A percentile compares a stretch with the other conserved stretches of the same genome.
Conservation (phyloP, 2,888 invertebrate genomes). For the Tetanocera ferruginea region DNA sequence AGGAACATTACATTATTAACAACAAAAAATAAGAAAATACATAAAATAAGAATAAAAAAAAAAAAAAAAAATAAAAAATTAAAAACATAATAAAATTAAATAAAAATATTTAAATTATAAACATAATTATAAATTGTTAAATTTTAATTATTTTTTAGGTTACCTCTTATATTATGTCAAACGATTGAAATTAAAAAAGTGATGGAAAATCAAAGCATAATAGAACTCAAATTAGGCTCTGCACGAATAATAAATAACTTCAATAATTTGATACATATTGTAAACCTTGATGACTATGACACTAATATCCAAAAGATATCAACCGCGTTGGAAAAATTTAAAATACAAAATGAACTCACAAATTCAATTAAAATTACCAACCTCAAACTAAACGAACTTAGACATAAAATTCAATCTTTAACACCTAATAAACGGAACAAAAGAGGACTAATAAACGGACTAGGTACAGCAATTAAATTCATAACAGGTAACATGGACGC, state of each 20-base stretch:
- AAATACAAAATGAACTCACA: neutral
- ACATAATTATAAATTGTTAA: no score
- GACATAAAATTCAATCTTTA: no score
- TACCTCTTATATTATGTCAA: neutral
- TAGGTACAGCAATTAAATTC: neutral
- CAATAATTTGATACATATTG: conserved; percentile 2
- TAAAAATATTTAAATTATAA: conserved; percentile 17
- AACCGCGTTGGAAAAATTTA: neutral
- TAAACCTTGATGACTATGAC: neutral
- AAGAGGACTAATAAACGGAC: no score
- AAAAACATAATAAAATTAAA: no score
- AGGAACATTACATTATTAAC: conserved; percentile 7
- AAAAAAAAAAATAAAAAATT: no score
- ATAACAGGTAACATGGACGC: conserved; percentile 7
- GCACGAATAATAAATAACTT: neutral
- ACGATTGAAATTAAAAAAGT: neutral
- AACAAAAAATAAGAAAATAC: neutral
- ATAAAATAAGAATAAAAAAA: neutral
- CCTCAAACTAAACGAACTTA: neutral
- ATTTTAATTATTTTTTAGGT: neutral
- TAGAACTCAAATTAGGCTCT: neutral
- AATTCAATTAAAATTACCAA: neutral
- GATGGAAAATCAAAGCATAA: neutral
- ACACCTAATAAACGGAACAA: neutral
- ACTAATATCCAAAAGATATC: neutral